Percentiles rank a stretch among this genome's conserved stretches.
Conservation (phyloP, 2,113 vertebrate species). For the Brachirus orientalis region DNA sequence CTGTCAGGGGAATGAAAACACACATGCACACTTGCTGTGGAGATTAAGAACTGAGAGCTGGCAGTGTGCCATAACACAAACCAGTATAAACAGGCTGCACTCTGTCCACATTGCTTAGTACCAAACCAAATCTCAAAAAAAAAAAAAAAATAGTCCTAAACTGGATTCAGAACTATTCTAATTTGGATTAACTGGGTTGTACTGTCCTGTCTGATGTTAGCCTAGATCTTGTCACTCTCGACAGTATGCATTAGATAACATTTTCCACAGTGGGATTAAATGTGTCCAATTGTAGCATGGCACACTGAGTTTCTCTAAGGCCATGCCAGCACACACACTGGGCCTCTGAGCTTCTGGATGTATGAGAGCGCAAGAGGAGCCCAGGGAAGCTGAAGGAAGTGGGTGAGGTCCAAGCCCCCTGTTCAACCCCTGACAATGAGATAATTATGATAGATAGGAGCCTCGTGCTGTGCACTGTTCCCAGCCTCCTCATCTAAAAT, state of each 20-base stretch:
- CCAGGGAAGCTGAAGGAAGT: constrained; percentile 48
- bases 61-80: constrained; percentile 30
- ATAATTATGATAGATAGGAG: constrained; percentile 74
- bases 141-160: constrained; percentile 10
- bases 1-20: constrained; percentile 47
- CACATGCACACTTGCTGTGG: constrained; percentile 54
- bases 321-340: constrained; percentile 22
- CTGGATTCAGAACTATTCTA: constrained; percentile 40
- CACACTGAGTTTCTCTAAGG: constrained; percentile 46
- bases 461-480: constrained; percentile 55
- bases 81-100: constrained; percentile 22
- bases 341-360: constrained; percentile 42
- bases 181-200: constrained; percentile 71
- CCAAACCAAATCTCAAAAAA: constrained; percentile 10
- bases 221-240: constrained; percentile 65
- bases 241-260: constrained; percentile 70
- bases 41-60: constrained; percentile 31
- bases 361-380: constrained; percentile 52
- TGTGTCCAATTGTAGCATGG: constrained; percentile 57
- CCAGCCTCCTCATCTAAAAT: constrained; percentile 67
- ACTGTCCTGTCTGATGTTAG: constrained; percentile 62
- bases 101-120: constrained; percentile 12
- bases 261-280: constrained; percentile 57
- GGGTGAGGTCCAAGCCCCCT: constrained; percentile 66
- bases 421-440: constrained; percentile 72